phyloP scores from a whole-genome alignment of 2,888 invertebrate genomes.

The Nephrocerus scutellatus region DNA sequence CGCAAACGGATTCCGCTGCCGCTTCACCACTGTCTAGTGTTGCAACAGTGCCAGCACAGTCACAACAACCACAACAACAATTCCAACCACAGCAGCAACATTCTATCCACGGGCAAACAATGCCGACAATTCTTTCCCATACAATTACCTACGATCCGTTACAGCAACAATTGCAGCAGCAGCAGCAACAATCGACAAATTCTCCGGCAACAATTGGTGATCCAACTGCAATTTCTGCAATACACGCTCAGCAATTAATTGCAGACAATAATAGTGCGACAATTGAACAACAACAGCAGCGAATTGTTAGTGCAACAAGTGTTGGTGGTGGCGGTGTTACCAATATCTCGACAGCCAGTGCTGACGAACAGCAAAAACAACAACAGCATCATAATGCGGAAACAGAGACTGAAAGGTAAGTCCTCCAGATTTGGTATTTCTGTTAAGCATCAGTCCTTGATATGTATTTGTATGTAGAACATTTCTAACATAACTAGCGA shows the following conservation, averaged over 20 bases:
- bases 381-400: constrained; percentile 40
- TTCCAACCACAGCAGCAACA: constrained; percentile 17
- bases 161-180: constrained; percentile 19
- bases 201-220: constrained; percentile 41
- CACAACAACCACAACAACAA: constrained; percentile 8
- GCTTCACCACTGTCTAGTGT: constrained; percentile 17
- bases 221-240: constrained; percentile 32
- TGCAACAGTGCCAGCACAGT: constrained; percentile 15
- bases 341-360: constrained; percentile 20
- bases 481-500: no score
- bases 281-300: constrained; percentile 13
- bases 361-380: constrained; percentile 26
- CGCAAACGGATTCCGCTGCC: constrained; percentile 39
- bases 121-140: no score
- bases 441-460: no score
- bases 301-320: constrained; percentile 41
- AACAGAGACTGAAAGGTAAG: constrained; percentile 49
- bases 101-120: constrained; percentile 8
- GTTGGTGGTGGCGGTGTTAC: constrained; percentile 28
- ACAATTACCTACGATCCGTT: no score
- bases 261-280: constrained; percentile 13
- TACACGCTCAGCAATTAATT: constrained; percentile 21
- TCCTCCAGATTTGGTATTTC: constrained; percentile 10
- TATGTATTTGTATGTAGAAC: no score
- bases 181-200: constrained; percentile 28